phyloP scores from a whole-genome alignment of 2,113 vertebrate genomes.

The Sarotherodon lohbergeri region DNA sequence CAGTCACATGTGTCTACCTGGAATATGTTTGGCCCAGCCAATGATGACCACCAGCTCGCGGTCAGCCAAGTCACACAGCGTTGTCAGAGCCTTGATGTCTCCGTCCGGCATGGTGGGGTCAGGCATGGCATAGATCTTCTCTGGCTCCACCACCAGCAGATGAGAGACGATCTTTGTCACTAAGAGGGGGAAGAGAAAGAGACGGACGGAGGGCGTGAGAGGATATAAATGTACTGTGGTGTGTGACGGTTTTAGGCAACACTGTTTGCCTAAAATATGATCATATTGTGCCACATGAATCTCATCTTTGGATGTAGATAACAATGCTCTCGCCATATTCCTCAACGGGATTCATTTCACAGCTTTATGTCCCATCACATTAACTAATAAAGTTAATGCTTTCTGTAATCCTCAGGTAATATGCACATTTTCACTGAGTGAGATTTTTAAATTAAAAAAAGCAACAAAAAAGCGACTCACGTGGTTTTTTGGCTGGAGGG shows the following conservation, averaged over 20 bases:
- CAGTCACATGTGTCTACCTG: conserved; percentile 74
- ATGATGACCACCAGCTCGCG: conserved; percentile 97
- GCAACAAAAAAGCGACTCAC: conserved; percentile 67
- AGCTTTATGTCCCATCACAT: background rate
- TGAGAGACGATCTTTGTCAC: conserved; percentile 98
- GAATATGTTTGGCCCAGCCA: conserved; percentile 98
- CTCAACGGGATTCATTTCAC: background rate
- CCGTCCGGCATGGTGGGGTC: conserved; percentile 92
- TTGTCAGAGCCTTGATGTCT: conserved; percentile 96
- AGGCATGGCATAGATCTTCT: conserved; percentile 97
- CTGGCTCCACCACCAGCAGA: conserved; percentile 93
- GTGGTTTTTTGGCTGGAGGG: conserved; percentile 89
- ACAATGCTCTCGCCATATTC: background rate
- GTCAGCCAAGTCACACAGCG: conserved; percentile 94
- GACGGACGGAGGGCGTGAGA: background rate
- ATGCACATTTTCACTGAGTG: background rate
- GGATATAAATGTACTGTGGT: background rate
- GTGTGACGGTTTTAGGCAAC: background rate
- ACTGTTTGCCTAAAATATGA: background rate
- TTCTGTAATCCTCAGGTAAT: background rate
- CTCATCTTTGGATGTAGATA: background rate
- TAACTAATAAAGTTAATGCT: background rate
- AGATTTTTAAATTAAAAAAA: background rate
- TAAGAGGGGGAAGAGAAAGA: conserved; percentile 35
- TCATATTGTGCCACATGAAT: background rate